Conservation (phyloP, 2,113 vertebrate genomes). For the Trogon melanurus region DNA sequence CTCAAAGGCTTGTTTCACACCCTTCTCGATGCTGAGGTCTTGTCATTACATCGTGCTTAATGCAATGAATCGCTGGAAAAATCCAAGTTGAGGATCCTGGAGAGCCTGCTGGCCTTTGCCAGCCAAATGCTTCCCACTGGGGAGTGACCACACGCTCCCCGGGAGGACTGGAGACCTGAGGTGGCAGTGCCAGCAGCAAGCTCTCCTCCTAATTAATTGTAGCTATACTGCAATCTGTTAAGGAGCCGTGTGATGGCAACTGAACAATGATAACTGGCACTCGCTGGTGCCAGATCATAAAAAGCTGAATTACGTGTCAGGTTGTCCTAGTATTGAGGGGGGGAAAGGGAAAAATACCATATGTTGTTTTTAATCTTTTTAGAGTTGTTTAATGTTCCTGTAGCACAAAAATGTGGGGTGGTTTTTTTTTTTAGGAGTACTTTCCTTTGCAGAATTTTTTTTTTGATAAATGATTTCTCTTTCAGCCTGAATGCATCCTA, state of each 20-base stretch:
- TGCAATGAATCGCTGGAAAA: not conserved
- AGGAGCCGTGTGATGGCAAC: slow-evolving; percentile 11
- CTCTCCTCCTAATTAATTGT: slow-evolving; percentile 53
- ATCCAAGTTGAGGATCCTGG: not conserved
- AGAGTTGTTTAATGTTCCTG: slow-evolving; percentile 7
- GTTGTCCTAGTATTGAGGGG: not conserved
- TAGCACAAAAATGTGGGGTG: not conserved
- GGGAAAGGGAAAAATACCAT: slow-evolving; percentile 25
- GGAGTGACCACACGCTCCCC: not conserved
- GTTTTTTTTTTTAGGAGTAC: not conserved
- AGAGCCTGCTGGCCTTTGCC: not conserved
- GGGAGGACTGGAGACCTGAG: not conserved
- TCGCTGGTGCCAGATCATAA: not conserved
- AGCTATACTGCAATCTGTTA: slow-evolving; percentile 34
- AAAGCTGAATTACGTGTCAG: slow-evolving; percentile 5
- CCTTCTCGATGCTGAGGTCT: not conserved
- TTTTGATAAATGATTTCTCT: not conserved
- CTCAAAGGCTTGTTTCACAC: not conserved
- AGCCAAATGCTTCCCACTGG: not conserved
- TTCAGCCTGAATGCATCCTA: not conserved
- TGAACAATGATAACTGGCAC: slow-evolving; percentile 29
- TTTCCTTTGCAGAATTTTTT: not conserved
- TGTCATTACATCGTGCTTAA: not conserved
- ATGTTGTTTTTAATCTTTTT: slow-evolving; percentile 48
- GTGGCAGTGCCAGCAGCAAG: not conserved